A percentile compares a stretch with the other conserved stretches of the same genome.
Conservation (phyloP, 37 sponge, comb jelly and placozoan species). For the Crambe crambe region DNA sequence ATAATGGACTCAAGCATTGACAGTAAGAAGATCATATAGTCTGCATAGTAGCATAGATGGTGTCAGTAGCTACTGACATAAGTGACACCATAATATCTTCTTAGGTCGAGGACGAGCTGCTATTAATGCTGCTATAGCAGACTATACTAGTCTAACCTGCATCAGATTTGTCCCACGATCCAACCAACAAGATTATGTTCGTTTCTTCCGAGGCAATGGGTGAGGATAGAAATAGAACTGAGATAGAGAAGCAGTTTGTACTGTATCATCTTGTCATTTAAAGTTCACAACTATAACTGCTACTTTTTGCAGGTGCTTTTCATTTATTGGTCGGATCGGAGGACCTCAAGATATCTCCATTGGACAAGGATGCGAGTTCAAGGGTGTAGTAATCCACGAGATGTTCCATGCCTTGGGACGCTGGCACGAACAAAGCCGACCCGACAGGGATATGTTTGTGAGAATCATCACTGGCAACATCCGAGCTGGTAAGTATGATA, state of each 20-base stretch:
- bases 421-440: constrained; percentile 90
- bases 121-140: constrained; percentile 53
- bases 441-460: constrained; percentile 76
- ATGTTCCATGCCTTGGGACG: constrained; percentile 73
- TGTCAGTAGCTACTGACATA: background rate
- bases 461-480: constrained; percentile 50
- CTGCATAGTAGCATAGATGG: background rate
- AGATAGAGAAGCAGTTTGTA: background rate
- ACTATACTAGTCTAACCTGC: constrained; percentile 52
- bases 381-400: constrained; percentile 80
- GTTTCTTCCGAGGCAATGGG: constrained; percentile 67
- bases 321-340: constrained; percentile 56
- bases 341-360: constrained; percentile 77
- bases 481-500: constrained; percentile 28
- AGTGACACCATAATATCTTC: too few relatives aligned
- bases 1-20: constrained; percentile 9
- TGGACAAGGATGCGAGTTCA: constrained; percentile 73
- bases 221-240: constrained; percentile 18
- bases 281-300: background rate
- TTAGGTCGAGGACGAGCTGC: constrained; percentile 37
- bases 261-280: background rate
- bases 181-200: constrained; percentile 54
- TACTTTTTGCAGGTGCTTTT: constrained; percentile 57
- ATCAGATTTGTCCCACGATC: constrained; percentile 55
- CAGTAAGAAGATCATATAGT: constrained; percentile 20